phyloP scores from a whole-genome alignment of 2,113 vertebrate species.

The Rhadina sibilatrix region DNA sequence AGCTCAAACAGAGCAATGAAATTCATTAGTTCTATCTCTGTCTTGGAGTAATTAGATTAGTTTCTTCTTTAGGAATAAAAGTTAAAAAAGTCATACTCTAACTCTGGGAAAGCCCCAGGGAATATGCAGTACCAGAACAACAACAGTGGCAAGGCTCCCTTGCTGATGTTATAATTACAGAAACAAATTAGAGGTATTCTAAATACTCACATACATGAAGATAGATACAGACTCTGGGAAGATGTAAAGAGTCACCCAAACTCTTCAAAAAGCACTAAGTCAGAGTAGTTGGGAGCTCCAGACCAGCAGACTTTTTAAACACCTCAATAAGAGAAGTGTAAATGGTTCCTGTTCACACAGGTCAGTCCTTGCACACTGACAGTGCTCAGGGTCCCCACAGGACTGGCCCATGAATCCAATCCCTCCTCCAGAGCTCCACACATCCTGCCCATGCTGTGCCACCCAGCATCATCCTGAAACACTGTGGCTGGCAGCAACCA shows the following conservation, averaged over 20 bases:
- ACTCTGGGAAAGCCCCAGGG: not conserved
- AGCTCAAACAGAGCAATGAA: not conserved
- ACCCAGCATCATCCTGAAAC: not conserved
- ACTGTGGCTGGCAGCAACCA: not conserved
- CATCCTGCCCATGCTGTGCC: not conserved
- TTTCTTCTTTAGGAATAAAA: not conserved
- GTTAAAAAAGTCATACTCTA: not conserved
- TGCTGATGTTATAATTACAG: slow-evolving; percentile 3
- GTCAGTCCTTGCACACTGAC: not conserved
- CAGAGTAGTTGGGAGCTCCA: not conserved
- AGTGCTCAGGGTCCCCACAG: not conserved
- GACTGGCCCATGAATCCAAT: not conserved
- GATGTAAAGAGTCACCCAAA: not conserved
- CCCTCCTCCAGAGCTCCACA: not conserved
- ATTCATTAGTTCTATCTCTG: not conserved
- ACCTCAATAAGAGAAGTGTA: not conserved
- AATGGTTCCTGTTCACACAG: not conserved
- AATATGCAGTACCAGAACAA: slow-evolving; percentile 13
- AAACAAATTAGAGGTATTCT: not conserved
- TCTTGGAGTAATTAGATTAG: slow-evolving; percentile 24
- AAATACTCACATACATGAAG: not conserved
- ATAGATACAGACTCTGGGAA: not conserved
- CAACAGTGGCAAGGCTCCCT: not conserved
- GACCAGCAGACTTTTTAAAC: not conserved
- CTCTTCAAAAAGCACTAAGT: not conserved